Conservation (phyloP, 1,140 invertebrate genomes). For the Idris sp. region DNA sequence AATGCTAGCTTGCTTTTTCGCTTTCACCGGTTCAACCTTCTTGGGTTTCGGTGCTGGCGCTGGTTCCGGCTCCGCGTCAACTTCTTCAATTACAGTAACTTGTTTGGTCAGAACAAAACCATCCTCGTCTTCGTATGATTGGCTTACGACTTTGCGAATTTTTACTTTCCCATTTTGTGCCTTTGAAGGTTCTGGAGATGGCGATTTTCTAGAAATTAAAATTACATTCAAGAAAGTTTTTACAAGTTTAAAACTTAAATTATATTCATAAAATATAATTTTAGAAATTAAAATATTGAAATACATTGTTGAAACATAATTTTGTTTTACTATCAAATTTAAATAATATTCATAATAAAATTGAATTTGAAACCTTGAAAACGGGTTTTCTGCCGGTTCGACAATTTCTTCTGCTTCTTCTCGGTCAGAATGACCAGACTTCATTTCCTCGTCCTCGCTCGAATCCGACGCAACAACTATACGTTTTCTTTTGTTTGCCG, state of each 20-base stretch:
- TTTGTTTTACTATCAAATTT: too few species aligned
- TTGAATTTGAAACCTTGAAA: constrained; percentile 25
- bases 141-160: constrained; percentile 68
- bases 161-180: constrained; percentile 66
- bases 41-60: constrained; percentile 29
- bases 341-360: too few species aligned
- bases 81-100: constrained; percentile 69
- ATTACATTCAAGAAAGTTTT: background rate
- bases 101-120: constrained; percentile 74
- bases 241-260: too few species aligned
- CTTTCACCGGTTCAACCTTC: constrained; percentile 29
- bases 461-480: constrained; percentile 68
- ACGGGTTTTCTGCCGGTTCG: constrained; percentile 21
- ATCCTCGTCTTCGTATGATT: constrained; percentile 72
- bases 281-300: too few species aligned
- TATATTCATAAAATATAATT: too few species aligned
- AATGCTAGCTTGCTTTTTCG: constrained; percentile 66
- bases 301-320: too few species aligned
- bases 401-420: constrained; percentile 45
- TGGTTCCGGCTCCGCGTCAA: constrained; percentile 62
- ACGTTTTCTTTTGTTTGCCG: constrained; percentile 68
- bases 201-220: constrained; percentile 39
- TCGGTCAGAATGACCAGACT: constrained; percentile 46
- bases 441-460: constrained; percentile 64
- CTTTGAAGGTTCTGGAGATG: constrained; percentile 50